These are phyloP conservation scores for Paramormyrops kingsleyae DNA, from an alignment of 2,113 vertebrate species.

Conservation along the genomic window DNA sequence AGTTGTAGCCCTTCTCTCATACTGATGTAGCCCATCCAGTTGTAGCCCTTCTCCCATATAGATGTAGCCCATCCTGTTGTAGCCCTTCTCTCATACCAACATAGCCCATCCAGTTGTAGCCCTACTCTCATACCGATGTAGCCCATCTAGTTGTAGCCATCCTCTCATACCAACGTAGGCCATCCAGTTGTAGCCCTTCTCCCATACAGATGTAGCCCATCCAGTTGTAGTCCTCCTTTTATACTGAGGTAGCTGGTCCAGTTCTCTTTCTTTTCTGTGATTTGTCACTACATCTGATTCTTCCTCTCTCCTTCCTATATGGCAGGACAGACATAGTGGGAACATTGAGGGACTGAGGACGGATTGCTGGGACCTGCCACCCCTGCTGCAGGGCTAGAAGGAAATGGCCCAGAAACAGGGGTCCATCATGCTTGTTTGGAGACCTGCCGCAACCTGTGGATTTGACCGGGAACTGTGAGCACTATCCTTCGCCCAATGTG, in stretches of 20 bases:
- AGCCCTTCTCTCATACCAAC: neutral
- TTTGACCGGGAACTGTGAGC: neutral
- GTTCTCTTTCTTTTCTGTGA: neutral
- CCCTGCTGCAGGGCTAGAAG: neutral
- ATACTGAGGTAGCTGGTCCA: neutral
- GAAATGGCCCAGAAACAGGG: neutral
- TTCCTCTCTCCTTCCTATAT: neutral
- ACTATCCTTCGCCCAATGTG: constrained; percentile 1
- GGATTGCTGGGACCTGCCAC: neutral
- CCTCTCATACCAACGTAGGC: neutral
- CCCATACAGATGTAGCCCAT: too few relatives aligned
- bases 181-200: neutral
- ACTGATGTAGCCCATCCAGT: neutral
- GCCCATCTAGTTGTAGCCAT: neutral
- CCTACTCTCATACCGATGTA: neutral
- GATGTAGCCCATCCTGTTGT: neutral
- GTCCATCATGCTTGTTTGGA: neutral
- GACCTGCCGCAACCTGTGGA: neutral
- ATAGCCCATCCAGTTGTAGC: neutral
- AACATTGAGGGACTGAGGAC: neutral
- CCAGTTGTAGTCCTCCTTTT: neutral
- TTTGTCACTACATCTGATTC: neutral
- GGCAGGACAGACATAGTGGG: neutral
- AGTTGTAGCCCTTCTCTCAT: neutral
- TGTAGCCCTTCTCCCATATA: neutral